A percentile compares a stretch with the other conserved stretches of the same genome.
Conservation (phyloP, 2,888 invertebrate species). For the Carpatolechia fugitivella region DNA sequence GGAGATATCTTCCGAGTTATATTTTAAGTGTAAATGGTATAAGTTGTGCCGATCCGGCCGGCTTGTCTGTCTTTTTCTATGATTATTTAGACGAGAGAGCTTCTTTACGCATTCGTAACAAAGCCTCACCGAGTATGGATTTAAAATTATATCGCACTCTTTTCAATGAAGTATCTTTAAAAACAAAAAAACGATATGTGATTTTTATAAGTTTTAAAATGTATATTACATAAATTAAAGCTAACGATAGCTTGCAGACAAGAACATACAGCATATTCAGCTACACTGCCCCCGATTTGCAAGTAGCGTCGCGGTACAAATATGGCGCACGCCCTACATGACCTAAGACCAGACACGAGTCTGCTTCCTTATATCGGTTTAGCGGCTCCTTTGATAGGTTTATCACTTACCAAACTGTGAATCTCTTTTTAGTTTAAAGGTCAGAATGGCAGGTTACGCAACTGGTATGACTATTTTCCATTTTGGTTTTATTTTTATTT, state of each 20-base stretch:
- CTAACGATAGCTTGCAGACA: too few species aligned
- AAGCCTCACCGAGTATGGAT: too few species aligned
- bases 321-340: conserved; percentile 16
- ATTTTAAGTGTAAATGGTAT: neutral
- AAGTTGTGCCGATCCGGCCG: too few species aligned
- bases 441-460: neutral
- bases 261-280: neutral
- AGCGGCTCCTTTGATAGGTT: conserved; percentile 19
- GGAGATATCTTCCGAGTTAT: neutral
- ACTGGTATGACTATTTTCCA: neutral
- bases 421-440: conserved; percentile 2
- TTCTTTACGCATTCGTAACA: too few species aligned
- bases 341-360: conserved; percentile 1
- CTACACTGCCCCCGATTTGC: conserved; percentile 13
- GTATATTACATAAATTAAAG: too few species aligned
- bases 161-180: too few species aligned
- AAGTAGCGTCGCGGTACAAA: conserved; percentile 16
- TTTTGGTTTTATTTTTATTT: neutral
- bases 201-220: too few species aligned
- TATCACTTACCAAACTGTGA: conserved; percentile 6
- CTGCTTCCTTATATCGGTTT: conserved; percentile 15
- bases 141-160: too few species aligned
- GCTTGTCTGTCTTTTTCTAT: too few species aligned
- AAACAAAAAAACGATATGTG: too few species aligned
- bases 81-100: too few species aligned